Conservation (phyloP, 1,140 invertebrate genomes). For the Drosophila pandora region DNA sequence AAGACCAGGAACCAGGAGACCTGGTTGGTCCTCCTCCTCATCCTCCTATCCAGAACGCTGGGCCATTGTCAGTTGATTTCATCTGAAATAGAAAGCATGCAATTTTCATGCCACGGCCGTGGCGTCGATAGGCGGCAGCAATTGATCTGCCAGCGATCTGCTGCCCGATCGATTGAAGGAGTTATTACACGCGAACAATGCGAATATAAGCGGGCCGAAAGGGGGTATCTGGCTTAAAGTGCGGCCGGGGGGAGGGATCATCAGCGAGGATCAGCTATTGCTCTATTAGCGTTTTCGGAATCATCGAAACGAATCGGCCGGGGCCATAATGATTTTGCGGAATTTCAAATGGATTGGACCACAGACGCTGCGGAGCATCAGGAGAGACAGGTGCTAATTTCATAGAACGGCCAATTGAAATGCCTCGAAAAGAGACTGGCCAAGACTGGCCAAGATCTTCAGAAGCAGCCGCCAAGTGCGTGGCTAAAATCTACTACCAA, state of each 20-base stretch:
- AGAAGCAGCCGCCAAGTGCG: conserved; percentile 72
- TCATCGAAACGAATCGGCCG: conserved; percentile 43
- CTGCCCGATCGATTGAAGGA: conserved; percentile 73
- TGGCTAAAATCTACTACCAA: conserved; percentile 72
- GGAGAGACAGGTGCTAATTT: conserved; percentile 78
- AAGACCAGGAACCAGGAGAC: background rate
- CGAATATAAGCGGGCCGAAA: conserved; percentile 5
- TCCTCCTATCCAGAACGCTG: conserved; percentile 32
- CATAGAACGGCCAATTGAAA: conserved; percentile 82
- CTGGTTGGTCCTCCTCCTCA: background rate
- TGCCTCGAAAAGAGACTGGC: conserved; percentile 47
- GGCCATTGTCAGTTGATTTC: conserved; percentile 79
- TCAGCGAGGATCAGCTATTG: conserved; percentile 67
- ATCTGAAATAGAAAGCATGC: conserved; percentile 82
- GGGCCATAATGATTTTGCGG: conserved; percentile 80
- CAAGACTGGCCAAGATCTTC: conserved; percentile 45
- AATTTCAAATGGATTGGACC: conserved; percentile 79
- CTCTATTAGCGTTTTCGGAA: conserved; percentile 77
- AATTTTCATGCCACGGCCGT: conserved; percentile 76
- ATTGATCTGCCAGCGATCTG: conserved; percentile 68
- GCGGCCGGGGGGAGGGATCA: conserved; percentile 19
- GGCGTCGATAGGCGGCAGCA: conserved; percentile 75
- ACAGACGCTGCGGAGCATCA: conserved; percentile 44
- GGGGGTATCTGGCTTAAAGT: too few species aligned
- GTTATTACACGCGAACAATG: conserved; percentile 79